Conservation (phyloP, 2,113 vertebrate species). For the Coptodon bakossiorum region DNA sequence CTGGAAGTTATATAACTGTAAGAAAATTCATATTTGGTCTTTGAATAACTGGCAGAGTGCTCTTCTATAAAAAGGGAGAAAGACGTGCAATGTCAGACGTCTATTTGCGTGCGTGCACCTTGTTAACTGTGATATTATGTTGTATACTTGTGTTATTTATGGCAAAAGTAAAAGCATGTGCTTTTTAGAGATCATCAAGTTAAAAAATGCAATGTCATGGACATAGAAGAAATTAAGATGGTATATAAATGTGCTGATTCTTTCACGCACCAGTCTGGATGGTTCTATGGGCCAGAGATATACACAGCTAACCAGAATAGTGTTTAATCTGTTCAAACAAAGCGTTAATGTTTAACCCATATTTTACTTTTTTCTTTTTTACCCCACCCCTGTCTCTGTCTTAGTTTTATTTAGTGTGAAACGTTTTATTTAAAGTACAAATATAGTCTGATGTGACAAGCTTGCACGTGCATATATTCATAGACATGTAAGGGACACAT, state of each 20-base stretch:
- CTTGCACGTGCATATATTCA: background rate
- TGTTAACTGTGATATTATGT: background rate
- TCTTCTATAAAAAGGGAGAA: background rate
- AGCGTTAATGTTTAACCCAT: background rate
- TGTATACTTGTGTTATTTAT: background rate
- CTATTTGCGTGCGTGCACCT: background rate
- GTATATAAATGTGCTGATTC: background rate
- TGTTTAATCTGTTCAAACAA: background rate
- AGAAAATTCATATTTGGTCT: background rate
- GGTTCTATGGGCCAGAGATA: background rate
- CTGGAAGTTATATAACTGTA: background rate
- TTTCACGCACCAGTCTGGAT: background rate
- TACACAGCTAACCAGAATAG: background rate
- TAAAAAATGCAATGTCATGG: background rate
- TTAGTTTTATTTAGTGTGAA: conserved; percentile 14
- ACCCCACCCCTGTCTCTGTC: background rate
- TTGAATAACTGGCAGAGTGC: background rate
- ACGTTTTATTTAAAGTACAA: conserved; percentile 39
- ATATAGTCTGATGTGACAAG: conserved; percentile 6
- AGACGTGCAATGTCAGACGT: background rate
- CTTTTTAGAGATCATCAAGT: background rate
- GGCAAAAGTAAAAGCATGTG: background rate
- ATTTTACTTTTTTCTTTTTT: background rate
- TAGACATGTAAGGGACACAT: background rate
- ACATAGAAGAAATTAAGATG: background rate